These are phyloP conservation scores for Monomorium pharaonis DNA, from an alignment of 1,140 invertebrate genomes.

Conservation along the genomic window DNA sequence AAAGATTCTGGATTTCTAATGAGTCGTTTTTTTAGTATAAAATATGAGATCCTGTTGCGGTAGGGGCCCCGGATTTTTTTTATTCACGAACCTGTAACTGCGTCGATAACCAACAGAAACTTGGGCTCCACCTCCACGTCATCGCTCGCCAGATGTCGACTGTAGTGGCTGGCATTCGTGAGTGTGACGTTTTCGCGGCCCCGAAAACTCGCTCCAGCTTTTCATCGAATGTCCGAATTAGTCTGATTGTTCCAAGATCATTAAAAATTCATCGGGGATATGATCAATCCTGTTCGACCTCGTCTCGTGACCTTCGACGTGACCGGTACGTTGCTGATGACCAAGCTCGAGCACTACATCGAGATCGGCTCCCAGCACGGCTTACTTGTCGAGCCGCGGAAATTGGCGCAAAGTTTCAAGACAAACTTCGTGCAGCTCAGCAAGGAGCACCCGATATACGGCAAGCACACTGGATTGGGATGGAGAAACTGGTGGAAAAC, in stretches of 20 bases:
- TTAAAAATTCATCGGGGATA: conserved; percentile 47
- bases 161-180: neutral
- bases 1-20: neutral
- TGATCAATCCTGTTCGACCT: conserved; percentile 83
- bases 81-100: neutral
- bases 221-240: neutral
- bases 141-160: neutral
- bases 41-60: neutral
- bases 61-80: neutral
- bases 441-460: conserved; percentile 92
- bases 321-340: conserved; percentile 92
- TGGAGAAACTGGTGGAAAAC: conserved; percentile 94
- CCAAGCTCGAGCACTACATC: conserved; percentile 91
- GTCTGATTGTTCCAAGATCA: neutral
- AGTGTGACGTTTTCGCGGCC: neutral
- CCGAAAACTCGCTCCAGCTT: neutral
- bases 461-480: conserved; percentile 87
- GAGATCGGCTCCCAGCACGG: conserved; percentile 89
- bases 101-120: neutral
- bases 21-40: neutral
- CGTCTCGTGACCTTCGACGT: conserved; percentile 94
- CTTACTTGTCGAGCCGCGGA: conserved; percentile 85
- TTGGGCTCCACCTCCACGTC: neutral
- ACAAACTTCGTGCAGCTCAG: conserved; percentile 87
- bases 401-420: conserved; percentile 88